Evolutionary conservation across 2,888 invertebrate species (phyloP), one percentile per base, ranked within the genome.

Genomic region (Coenonympha arcania): DNA sequence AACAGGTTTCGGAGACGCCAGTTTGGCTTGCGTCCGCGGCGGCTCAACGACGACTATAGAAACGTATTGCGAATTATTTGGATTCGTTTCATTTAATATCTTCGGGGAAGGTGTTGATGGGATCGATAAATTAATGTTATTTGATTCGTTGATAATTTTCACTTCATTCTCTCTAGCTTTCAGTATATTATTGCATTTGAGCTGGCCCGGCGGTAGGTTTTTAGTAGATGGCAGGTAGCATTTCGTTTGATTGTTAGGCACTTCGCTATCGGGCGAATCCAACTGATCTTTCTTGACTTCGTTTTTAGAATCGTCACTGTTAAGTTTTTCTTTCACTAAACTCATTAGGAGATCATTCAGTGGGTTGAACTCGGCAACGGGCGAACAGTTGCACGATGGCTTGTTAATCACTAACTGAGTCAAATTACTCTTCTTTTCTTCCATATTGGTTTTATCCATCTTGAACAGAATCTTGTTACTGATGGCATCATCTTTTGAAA

Each of bases 141-240:
- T 77, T 19, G 83, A 76, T 58, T 86, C 83, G 59, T 86, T 84
- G 18, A 84, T 75, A 40, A 87, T 79, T 59, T 84, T 87, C 4
- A 86, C 79, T 62, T 86, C 86, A 61, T 74, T 85, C 62, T 87
- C 79, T 63, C 88, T 89, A 79, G 95, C 95, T 89, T 98, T 98
- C 47, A 97, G 87, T 73, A 97, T 96, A 55, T 85, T 97, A 58
- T 85, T 97, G 82, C 97, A 97, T 82, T 97, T 98, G 55, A 97
- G 89, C 71, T 96, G 94, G 58, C 95, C 95, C 6, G 95, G 94
- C 37, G 96, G 95, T 52, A 96, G 89, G 16, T 93, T 92, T 65
- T 91, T 90, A 19, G 88, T 89, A 28, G 89, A 89, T 34, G 89
- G 79, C 60, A 90, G 85, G 59, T 91, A 89, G 69, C 90, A 87